Percentiles rank a stretch among this genome's conserved stretches.
These are phyloP conservation scores for Euglossa dilemma DNA, from an alignment of 1,140 invertebrate species.

Conservation along the genomic window DNA sequence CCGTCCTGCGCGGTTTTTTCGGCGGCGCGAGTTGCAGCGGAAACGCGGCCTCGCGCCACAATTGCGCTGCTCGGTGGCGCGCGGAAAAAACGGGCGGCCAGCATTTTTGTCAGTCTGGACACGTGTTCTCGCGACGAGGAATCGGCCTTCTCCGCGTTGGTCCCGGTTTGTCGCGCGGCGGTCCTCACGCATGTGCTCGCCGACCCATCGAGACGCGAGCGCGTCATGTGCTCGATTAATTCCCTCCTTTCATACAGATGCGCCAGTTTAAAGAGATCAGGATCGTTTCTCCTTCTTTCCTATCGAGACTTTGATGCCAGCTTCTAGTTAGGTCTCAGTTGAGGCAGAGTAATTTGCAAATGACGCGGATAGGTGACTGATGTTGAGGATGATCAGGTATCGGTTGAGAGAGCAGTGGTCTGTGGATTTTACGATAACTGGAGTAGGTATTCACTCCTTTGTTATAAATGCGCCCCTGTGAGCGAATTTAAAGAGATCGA, in stretches of 20 bases:
- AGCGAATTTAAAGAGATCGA: slow-evolving; percentile 38
- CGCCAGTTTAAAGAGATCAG: slow-evolving; percentile 30
- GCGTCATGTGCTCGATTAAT: slow-evolving; percentile 46
- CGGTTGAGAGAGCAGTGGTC: too few species aligned
- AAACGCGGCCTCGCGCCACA: slow-evolving; percentile 37
- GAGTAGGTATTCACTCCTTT: neutral
- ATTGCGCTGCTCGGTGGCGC: slow-evolving; percentile 4
- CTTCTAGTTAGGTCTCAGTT: too few species aligned
- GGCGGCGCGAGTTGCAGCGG: slow-evolving; percentile 21
- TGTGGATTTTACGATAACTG: too few species aligned
- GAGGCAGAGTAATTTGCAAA: too few species aligned
- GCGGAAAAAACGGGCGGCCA: slow-evolving; percentile 23
- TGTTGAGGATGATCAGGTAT: too few species aligned
- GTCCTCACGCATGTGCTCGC: slow-evolving; percentile 24
- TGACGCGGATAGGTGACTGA: too few species aligned
- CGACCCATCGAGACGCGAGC: neutral
- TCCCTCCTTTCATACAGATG: slow-evolving; percentile 10
- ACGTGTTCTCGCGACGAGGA: slow-evolving; percentile 49
- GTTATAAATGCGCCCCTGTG: slow-evolving; percentile 8
- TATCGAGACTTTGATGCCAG: neutral
- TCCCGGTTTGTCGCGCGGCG: slow-evolving; percentile 42
- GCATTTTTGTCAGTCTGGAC: slow-evolving; percentile 54
- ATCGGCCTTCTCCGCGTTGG: slow-evolving; percentile 47
- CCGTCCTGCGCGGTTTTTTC: neutral
- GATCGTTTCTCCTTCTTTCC: neutral